These are phyloP conservation scores for Melanotaenia parkinsoni DNA, from an alignment of 2,797 vertebrate species.

Conservation along the genomic window DNA sequence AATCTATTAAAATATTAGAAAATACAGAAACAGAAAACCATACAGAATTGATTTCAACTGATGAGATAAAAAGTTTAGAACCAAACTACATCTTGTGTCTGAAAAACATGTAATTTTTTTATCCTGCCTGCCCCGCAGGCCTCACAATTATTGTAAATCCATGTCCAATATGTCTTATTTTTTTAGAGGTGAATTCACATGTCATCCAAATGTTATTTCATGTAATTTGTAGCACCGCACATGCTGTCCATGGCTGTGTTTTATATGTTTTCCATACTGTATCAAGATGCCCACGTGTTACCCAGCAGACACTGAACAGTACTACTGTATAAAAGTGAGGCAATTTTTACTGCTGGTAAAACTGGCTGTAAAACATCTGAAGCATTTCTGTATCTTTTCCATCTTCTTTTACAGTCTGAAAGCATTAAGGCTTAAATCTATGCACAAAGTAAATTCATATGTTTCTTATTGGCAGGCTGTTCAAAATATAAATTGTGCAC, in stretches of 20 bases:
- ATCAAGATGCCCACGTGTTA: constrained; percentile 70
- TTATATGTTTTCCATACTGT: constrained; percentile 69
- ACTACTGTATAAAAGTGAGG: constrained; percentile 66
- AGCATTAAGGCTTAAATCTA: constrained; percentile 48
- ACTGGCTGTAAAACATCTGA: constrained; percentile 75
- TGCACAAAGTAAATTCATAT: constrained; percentile 50
- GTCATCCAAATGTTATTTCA: constrained; percentile 68
- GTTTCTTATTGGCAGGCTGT: constrained; percentile 50
- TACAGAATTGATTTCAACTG: background rate
- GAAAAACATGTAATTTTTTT: background rate
- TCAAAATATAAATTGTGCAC: constrained; percentile 39
- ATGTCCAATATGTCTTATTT: constrained; percentile 33
- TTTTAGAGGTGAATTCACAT: constrained; percentile 61
- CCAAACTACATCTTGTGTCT: background rate
- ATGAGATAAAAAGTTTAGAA: background rate
- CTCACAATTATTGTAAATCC: constrained; percentile 5
- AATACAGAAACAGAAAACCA: background rate
- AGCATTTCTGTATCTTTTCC: constrained; percentile 61
- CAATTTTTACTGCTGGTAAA: constrained; percentile 66
- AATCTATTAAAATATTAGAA: background rate
- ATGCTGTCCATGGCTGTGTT: constrained; percentile 42
- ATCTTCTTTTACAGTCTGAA: constrained; percentile 55
- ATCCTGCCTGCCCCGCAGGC: background rate
- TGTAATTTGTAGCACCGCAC: constrained; percentile 52
- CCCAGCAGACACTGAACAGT: constrained; percentile 44